Percentiles rank a stretch among this genome's conserved stretches.
These are phyloP conservation scores for Peromyscus attwateri DNA, from an alignment of 2,797 vertebrate genomes.

Conservation along the genomic window DNA sequence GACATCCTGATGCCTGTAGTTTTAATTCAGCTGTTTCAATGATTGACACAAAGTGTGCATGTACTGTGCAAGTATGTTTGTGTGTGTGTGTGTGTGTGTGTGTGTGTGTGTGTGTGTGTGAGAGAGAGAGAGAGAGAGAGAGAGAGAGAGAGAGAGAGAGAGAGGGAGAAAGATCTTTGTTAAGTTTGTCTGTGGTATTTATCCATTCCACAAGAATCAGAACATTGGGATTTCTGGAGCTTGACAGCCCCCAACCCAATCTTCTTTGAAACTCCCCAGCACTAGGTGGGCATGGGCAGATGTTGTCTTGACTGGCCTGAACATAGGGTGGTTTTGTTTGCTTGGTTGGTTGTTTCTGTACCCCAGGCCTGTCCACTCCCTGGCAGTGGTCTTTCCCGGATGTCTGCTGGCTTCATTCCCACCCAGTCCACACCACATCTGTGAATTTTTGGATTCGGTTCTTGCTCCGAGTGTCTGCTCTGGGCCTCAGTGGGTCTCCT, in stretches of 20 bases:
- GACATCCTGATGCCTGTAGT: slow-evolving; percentile 78
- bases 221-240: slow-evolving; percentile 73
- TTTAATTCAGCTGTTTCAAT: slow-evolving; percentile 72
- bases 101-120: not conserved
- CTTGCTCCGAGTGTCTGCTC: slow-evolving; percentile 17
- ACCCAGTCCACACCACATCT: not conserved
- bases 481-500: not conserved
- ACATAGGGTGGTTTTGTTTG: not conserved
- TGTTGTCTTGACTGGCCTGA: slow-evolving; percentile 58
- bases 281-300: slow-evolving; percentile 3
- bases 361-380: not conserved
- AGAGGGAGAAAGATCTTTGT: slow-evolving; percentile 1
- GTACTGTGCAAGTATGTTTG: not conserved
- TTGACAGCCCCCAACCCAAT: not conserved
- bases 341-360: not conserved
- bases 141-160: not conserved
- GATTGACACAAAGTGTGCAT: not conserved
- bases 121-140: not conserved
- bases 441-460: not conserved
- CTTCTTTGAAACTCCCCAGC: slow-evolving; percentile 59
- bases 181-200: slow-evolving; percentile 73
- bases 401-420: slow-evolving; percentile 36
- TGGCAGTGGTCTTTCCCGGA: not conserved
- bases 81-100: not conserved
- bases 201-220: slow-evolving; percentile 37